A percentile compares a stretch with the other conserved stretches of the same genome.
Evolutionary conservation across 2,113 vertebrate species (phyloP).

Genomic region (Nothocercus nigrocapillus): DNA sequence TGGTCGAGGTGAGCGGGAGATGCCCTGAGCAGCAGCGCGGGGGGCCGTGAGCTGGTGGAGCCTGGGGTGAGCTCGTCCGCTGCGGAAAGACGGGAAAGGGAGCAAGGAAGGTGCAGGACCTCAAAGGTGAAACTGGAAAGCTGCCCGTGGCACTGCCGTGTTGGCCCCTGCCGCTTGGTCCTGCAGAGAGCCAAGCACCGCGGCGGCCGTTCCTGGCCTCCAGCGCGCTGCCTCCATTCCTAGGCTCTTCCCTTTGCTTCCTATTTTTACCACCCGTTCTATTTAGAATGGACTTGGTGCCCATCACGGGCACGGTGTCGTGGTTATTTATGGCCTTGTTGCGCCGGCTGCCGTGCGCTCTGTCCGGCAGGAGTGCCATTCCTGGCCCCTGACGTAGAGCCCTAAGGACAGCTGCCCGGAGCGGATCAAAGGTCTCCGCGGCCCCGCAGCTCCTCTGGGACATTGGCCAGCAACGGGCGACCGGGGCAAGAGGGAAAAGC

Average conservation of each 20-base stretch:
- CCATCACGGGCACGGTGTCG: neutral
- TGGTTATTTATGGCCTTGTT: conserved; percentile 27
- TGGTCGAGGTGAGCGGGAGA: no score
- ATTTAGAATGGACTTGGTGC: neutral
- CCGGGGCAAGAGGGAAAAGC: neutral
- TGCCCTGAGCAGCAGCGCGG: accelerated
- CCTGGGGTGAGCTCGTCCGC: neutral
- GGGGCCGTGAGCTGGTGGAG: neutral
- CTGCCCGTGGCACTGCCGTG: neutral
- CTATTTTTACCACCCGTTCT: conserved; percentile 13
- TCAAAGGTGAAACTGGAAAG: neutral
- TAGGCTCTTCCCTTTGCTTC: neutral
- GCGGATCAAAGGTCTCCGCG: conserved; percentile 8
- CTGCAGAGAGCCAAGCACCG: neutral
- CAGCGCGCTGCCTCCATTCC: neutral
- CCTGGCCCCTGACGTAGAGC: conserved; percentile 26
- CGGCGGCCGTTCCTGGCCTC: accelerated
- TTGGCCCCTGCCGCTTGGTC: neutral
- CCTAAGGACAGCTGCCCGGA: conserved; percentile 46
- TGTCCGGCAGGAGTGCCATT: conserved; percentile 6
- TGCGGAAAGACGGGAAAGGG: neutral
- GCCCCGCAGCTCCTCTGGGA: neutral
- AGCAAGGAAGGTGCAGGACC: neutral
- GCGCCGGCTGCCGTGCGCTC: conserved; percentile 12
- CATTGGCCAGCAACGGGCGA: accelerated